These are phyloP conservation scores for Sphaerodactylus townsendi DNA, from an alignment of 2,113 vertebrate species.

Conservation along the genomic window DNA sequence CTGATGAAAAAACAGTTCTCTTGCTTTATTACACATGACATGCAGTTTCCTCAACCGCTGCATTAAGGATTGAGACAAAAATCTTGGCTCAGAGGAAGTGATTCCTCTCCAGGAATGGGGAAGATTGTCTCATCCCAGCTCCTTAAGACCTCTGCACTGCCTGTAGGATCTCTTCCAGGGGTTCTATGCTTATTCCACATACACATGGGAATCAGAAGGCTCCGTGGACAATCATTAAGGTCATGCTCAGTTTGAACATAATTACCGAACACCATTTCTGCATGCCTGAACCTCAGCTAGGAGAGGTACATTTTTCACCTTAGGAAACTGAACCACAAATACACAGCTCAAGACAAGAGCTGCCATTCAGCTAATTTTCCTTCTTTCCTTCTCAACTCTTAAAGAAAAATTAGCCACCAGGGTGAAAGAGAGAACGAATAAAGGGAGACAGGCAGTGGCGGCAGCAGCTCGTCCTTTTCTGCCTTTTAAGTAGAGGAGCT, in stretches of 20 bases:
- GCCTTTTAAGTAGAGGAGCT: background rate
- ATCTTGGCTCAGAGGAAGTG: background rate
- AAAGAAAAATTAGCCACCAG: background rate
- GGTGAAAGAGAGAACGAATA: background rate
- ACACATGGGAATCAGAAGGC: background rate
- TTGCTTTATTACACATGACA: conserved; percentile 71
- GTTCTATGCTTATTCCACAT: background rate
- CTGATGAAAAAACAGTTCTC: conserved; percentile 82
- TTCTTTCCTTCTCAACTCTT: background rate
- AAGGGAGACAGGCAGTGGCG: background rate
- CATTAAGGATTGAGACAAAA: background rate
- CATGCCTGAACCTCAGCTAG: background rate
- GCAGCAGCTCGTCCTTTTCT: background rate
- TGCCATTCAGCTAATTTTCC: background rate
- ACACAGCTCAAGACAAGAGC: background rate
- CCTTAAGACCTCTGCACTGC: background rate
- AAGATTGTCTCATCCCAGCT: background rate
- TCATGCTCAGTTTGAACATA: background rate
- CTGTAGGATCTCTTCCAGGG: background rate
- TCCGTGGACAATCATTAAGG: background rate
- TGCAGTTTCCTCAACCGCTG: background rate
- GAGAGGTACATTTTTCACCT: background rate
- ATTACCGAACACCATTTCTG: background rate
- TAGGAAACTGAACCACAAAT: background rate
- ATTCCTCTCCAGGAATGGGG: background rate